Conservation (phyloP, 2,113 vertebrate genomes). For the Oryzias curvinotus region DNA sequence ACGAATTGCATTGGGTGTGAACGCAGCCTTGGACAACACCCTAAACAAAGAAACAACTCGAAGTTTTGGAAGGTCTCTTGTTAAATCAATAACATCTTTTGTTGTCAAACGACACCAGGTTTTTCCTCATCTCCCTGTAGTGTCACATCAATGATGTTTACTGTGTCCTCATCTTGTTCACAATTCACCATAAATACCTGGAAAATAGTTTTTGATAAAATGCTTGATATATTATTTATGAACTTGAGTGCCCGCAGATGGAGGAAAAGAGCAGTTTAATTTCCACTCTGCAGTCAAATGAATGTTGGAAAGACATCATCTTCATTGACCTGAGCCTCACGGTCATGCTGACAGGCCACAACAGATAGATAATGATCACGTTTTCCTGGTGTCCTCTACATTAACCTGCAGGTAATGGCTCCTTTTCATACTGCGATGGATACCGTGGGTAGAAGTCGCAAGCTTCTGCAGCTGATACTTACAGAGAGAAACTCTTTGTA, state of each 20-base stretch:
- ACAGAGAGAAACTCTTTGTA: constrained; percentile 28
- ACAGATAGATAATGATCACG: constrained; percentile 43
- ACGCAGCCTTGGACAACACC: too few species aligned
- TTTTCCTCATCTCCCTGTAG: too few species aligned
- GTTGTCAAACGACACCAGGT: too few species aligned
- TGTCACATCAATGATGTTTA: too few species aligned
- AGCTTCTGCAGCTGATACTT: constrained; percentile 39
- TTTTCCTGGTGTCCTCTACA: constrained; percentile 43
- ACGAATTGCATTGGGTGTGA: too few species aligned
- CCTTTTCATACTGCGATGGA: constrained; percentile 40
- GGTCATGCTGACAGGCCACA: constrained; percentile 12
- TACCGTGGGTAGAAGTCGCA: constrained; percentile 22
- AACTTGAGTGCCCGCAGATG: neutral
- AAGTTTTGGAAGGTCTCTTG: too few species aligned
- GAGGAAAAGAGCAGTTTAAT: neutral
- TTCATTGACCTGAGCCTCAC: constrained; percentile 16
- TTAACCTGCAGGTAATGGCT: constrained; percentile 53
- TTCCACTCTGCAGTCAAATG: constrained; percentile 11
- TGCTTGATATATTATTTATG: neutral
- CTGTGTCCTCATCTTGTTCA: too few species aligned
- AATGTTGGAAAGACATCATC: neutral
- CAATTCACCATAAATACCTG: too few species aligned
- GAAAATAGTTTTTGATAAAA: neutral
- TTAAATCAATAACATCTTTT: too few species aligned
- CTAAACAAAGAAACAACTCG: too few species aligned